Evolutionary conservation across 2,113 vertebrate genomes (phyloP).

Genomic region (Dryoscopus gambensis): DNA sequence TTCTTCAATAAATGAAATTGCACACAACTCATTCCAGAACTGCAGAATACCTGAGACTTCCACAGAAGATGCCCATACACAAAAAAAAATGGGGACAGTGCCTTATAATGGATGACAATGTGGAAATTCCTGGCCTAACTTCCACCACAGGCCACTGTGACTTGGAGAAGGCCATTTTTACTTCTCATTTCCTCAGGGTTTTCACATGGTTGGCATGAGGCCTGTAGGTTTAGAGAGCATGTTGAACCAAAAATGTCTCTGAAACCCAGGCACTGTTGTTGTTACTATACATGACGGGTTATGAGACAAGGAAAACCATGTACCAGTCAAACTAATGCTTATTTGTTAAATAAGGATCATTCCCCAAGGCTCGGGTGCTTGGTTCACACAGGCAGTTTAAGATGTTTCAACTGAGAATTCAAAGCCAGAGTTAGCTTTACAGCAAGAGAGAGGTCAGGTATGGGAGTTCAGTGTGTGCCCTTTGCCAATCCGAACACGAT

Average conservation of each 20-base stretch:
- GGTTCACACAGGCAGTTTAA: background rate
- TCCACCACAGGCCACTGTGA: accelerated
- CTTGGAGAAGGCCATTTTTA: background rate
- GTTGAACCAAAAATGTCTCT: background rate
- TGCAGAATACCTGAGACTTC: background rate
- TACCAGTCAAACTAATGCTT: background rate
- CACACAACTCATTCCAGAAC: background rate
- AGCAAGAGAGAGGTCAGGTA: background rate
- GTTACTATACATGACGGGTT: background rate
- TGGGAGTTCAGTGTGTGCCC: background rate
- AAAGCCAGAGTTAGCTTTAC: background rate
- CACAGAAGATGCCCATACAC: background rate
- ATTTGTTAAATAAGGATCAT: background rate
- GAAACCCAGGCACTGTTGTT: background rate
- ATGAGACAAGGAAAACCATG: background rate
- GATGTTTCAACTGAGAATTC: background rate
- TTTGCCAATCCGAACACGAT: background rate
- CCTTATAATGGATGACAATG: accelerated
- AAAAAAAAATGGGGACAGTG: background rate
- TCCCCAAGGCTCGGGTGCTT: background rate
- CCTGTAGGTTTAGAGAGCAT: background rate
- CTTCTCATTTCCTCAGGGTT: background rate
- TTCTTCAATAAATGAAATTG: background rate
- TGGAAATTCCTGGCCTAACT: background rate
- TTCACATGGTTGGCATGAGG: background rate